These are phyloP conservation scores for Lates japonicus DNA, from an alignment of 2,797 vertebrate genomes.

Conservation along the genomic window DNA sequence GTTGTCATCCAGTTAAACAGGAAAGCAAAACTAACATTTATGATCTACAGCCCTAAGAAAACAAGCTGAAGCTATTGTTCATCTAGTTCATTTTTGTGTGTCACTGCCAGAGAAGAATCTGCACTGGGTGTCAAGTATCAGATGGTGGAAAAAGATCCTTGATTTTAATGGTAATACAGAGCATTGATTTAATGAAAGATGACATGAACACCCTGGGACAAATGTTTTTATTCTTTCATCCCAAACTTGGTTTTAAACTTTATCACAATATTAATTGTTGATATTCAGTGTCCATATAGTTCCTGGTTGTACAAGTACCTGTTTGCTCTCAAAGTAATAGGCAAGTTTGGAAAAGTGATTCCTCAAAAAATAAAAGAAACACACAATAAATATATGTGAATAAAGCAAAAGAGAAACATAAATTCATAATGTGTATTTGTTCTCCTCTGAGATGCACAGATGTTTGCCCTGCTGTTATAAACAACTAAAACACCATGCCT, in stretches of 20 bases:
- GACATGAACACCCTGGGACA: not conserved
- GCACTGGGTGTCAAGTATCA: not conserved
- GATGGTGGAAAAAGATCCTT: not conserved
- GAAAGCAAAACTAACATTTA: conserved; percentile 8
- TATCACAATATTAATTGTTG: not conserved
- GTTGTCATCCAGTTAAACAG: conserved; percentile 8
- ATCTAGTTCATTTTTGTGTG: conserved; percentile 7
- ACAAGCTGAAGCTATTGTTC: not conserved
- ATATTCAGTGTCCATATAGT: not conserved
- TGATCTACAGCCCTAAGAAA: not conserved
- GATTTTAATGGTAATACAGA: not conserved
- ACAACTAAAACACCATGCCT: not conserved
- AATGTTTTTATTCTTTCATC: not conserved
- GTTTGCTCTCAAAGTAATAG: not conserved
- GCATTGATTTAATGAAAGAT: not conserved
- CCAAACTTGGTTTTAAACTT: not conserved
- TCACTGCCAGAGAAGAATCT: not conserved
- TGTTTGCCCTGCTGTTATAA: not conserved
- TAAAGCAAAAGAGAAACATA: not conserved
- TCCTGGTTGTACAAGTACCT: conserved; percentile 1
- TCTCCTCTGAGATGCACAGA: not conserved
- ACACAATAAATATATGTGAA: not conserved
- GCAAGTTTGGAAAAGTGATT: not conserved
- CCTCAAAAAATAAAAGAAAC: conserved; percentile 1
- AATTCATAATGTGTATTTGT: not conserved